A percentile compares a stretch with the other conserved stretches of the same genome.
Evolutionary conservation across 1,140 invertebrate genomes (phyloP).

Genomic region (Drosophila chauvacae): DNA sequence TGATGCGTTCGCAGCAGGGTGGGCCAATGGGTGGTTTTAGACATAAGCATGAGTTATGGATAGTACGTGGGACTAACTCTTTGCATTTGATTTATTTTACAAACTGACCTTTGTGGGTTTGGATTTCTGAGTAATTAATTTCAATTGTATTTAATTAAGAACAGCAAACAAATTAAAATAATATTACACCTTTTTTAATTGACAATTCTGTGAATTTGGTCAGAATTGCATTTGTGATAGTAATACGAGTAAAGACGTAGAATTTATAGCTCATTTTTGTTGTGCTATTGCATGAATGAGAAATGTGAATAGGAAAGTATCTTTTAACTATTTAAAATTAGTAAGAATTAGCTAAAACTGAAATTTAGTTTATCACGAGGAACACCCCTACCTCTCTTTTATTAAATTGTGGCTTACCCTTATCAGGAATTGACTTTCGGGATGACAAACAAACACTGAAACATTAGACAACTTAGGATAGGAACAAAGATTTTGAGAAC

Average conservation of each 20-base stretch:
- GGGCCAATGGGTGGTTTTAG: background rate
- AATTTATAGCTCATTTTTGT: too few relatives aligned
- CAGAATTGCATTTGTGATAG: too few relatives aligned
- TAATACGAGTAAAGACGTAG: too few relatives aligned
- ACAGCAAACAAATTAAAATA: too few relatives aligned
- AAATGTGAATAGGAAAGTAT: too few relatives aligned
- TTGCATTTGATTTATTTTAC: conserved; percentile 59
- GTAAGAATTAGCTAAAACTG: too few relatives aligned
- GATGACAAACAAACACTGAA: too few relatives aligned
- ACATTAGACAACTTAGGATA: background rate
- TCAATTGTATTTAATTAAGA: conserved; percentile 32
- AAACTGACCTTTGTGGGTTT: conserved; percentile 26
- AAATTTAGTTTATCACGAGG: background rate
- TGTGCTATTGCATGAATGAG: too few relatives aligned
- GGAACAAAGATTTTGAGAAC: background rate
- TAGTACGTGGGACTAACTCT: conserved; percentile 47
- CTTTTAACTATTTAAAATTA: too few relatives aligned
- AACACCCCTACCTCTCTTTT: background rate
- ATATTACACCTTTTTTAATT: too few relatives aligned
- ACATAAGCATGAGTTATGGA: conserved; percentile 58
- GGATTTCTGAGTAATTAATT: conserved; percentile 26
- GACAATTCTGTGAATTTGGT: too few relatives aligned
- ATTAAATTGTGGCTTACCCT: conserved; percentile 13
- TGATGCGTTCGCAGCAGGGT: conserved; percentile 32
- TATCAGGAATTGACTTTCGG: conserved; percentile 50